Evolutionary conservation across 2,888 invertebrate genomes (phyloP).

Genomic region (Phlogophora meticulosa): DNA sequence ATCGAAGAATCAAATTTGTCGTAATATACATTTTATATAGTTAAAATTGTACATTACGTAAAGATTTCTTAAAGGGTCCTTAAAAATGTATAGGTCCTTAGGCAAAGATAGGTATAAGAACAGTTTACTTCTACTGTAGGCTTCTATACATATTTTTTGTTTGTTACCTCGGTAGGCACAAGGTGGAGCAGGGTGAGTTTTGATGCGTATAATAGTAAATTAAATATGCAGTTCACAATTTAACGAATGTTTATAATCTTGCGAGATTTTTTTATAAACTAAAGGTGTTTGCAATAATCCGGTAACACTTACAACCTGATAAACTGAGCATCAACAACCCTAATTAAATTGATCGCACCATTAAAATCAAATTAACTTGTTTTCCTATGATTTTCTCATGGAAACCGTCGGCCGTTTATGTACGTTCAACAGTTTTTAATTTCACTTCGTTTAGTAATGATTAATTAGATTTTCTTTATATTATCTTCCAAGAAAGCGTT

Average conservation of each 20-base stretch:
- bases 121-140: too few species aligned
- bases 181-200: too few species aligned
- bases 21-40: background rate
- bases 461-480: constrained; percentile 52
- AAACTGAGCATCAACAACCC: constrained; percentile 18
- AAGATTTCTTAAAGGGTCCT: background rate
- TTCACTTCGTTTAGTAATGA: constrained; percentile 49
- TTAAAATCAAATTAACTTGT: constrained; percentile 48
- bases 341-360: constrained; percentile 42
- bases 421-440: constrained; percentile 51
- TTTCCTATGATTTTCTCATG: constrained; percentile 56
- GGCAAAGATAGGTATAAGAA: too few species aligned
- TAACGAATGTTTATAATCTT: too few species aligned
- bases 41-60: too few species aligned
- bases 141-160: too few species aligned
- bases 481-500: constrained; percentile 45
- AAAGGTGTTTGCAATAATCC: too few species aligned
- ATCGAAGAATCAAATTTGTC: background rate
- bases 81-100: background rate
- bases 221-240: background rate
- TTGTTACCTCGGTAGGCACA: too few species aligned
- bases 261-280: too few species aligned
- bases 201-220: too few species aligned
- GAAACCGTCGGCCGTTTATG: constrained; percentile 51
- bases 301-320: background rate